Conservation (phyloP, 2,797 vertebrate genomes). For the Dicrostonyx torquatus region DNA sequence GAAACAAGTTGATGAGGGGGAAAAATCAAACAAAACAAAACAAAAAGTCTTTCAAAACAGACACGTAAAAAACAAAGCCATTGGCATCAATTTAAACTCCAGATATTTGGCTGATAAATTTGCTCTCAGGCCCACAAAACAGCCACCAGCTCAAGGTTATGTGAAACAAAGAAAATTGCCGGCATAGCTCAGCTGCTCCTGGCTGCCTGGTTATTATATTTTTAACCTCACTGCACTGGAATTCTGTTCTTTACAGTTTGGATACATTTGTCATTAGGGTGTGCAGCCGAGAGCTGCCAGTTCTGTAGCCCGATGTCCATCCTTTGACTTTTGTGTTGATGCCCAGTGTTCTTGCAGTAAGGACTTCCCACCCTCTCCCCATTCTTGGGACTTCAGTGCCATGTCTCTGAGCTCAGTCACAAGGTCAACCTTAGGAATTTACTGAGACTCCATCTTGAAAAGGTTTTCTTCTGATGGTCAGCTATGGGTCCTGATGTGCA, state of each 20-base stretch:
- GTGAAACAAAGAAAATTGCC: neutral
- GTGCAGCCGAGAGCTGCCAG: neutral
- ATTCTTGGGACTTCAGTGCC: neutral
- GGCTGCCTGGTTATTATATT: neutral
- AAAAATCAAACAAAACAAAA: neutral
- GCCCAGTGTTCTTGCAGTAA: neutral
- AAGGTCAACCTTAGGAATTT: neutral
- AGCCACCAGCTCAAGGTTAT: conserved; percentile 52
- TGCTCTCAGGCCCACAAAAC: conserved; percentile 25
- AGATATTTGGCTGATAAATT: conserved; percentile 63
- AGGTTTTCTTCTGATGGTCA: neutral
- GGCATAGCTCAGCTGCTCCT: neutral
- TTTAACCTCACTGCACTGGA: neutral
- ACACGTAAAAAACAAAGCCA: conserved; percentile 55
- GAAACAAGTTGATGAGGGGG: conserved; percentile 1
- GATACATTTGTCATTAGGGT: neutral
- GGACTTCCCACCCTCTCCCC: neutral
- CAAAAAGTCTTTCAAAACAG: neutral
- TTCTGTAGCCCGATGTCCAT: neutral
- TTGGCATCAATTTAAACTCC: conserved; percentile 55
- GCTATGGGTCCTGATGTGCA: neutral
- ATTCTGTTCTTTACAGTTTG: neutral
- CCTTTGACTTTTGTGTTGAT: neutral
- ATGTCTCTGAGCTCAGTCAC: neutral
- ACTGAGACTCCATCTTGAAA: neutral